Percentiles rank a stretch among this genome's conserved stretches.
Conservation (phyloP, 2,113 vertebrate species). For the Strix aluco region DNA sequence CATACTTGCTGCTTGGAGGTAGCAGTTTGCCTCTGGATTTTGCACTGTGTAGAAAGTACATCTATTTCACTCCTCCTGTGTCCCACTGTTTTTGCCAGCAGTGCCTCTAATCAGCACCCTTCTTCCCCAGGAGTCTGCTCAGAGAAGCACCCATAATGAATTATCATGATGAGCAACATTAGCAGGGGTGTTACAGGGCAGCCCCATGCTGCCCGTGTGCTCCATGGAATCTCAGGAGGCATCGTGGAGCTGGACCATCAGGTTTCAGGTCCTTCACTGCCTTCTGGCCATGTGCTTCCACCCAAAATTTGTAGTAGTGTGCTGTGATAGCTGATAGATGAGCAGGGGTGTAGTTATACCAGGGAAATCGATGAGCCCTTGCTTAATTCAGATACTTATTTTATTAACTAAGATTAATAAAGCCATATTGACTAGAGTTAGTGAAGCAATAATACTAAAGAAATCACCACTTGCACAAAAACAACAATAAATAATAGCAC, state of each 20-base stretch:
- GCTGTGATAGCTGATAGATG: background rate
- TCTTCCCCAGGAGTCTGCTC: background rate
- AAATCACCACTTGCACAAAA: background rate
- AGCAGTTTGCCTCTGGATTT: background rate
- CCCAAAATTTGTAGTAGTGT: background rate
- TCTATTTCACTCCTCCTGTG: background rate
- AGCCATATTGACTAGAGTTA: background rate
- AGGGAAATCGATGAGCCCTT: background rate
- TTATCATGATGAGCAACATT: background rate
- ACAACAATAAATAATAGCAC: background rate
- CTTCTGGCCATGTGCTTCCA: background rate
- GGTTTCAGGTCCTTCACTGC: background rate
- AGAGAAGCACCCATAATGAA: background rate
- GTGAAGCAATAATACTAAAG: background rate
- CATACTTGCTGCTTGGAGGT: background rate
- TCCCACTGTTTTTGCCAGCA: background rate
- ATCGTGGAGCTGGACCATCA: background rate
- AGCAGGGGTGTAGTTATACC: background rate
- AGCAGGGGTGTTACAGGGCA: rapidly evolving
- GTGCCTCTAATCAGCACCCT: background rate
- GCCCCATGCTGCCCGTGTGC: background rate
- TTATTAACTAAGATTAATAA: background rate
- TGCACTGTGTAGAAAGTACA: background rate
- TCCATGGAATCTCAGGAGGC: rapidly evolving
- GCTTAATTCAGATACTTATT: background rate